Evolutionary conservation across 2,888 invertebrate species (phyloP).

Genomic region (Adelphocoris suturalis): DNA sequence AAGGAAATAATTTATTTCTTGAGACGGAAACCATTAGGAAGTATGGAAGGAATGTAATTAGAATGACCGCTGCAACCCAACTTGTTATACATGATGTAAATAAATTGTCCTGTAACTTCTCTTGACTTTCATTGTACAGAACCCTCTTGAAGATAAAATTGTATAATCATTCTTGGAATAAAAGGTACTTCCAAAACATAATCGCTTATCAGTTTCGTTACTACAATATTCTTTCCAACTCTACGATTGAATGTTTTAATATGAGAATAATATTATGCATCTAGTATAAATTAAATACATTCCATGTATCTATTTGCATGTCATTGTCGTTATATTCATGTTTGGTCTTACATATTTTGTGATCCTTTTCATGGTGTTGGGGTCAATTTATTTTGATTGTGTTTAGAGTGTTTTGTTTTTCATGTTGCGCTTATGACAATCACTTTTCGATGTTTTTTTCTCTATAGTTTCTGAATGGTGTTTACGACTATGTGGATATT

Average conservation of each 20-base stretch:
- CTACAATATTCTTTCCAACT: too few relatives aligned
- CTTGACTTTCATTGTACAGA: not conserved
- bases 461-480: not conserved
- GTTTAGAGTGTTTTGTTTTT: constrained; percentile 32
- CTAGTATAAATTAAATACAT: too few relatives aligned
- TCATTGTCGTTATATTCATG: not conserved
- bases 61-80: too few relatives aligned
- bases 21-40: too few relatives aligned
- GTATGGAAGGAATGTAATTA: too few relatives aligned
- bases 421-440: constrained; percentile 27
- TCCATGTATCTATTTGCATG: not conserved
- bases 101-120: not conserved
- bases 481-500: not conserved
- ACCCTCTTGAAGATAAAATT: too few relatives aligned
- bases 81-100: not conserved
- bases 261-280: too few relatives aligned
- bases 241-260: too few relatives aligned
- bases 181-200: too few relatives aligned
- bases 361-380: constrained; percentile 32
- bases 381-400: constrained; percentile 34
- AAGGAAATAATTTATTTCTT: too few relatives aligned
- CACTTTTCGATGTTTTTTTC: not conserved
- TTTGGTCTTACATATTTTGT: not conserved
- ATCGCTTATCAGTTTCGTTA: too few relatives aligned
- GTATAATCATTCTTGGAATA: too few relatives aligned